phyloP scores from a whole-genome alignment of 2,888 invertebrate genomes.

The Adelphocoris suturalis region DNA sequence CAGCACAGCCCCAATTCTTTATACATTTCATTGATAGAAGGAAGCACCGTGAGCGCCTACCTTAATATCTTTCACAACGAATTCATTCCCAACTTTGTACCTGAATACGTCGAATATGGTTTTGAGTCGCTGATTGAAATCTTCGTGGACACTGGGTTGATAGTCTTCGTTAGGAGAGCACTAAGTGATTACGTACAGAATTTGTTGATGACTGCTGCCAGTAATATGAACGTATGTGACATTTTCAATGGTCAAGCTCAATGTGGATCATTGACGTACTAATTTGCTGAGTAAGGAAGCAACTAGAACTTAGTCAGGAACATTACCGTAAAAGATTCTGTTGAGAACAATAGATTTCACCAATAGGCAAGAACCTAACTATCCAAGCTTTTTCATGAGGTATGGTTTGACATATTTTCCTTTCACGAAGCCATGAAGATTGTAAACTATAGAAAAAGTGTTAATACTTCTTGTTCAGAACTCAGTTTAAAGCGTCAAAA shows the following conservation, averaged over 20 bases:
- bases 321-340: too few species aligned
- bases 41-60: neutral
- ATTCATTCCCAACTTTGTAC: neutral
- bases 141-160: neutral
- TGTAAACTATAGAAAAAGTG: too few species aligned
- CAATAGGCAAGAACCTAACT: too few species aligned
- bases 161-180: neutral
- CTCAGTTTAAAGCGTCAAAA: too few species aligned
- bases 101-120: neutral
- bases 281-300: neutral
- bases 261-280: neutral
- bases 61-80: neutral
- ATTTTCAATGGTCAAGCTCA: neutral
- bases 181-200: neutral
- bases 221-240: constrained; percentile 20
- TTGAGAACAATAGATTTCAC: too few species aligned
- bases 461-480: too few species aligned
- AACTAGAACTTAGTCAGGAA: too few species aligned
- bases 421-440: too few species aligned
- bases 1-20: neutral
- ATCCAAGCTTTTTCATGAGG: too few species aligned
- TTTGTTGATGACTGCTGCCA: neutral
- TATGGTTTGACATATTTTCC: too few species aligned
- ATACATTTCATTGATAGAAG: neutral
- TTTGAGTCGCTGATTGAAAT: neutral